These are phyloP conservation scores for Apantesis nais DNA, from an alignment of 2,888 invertebrate genomes.

Conservation along the genomic window DNA sequence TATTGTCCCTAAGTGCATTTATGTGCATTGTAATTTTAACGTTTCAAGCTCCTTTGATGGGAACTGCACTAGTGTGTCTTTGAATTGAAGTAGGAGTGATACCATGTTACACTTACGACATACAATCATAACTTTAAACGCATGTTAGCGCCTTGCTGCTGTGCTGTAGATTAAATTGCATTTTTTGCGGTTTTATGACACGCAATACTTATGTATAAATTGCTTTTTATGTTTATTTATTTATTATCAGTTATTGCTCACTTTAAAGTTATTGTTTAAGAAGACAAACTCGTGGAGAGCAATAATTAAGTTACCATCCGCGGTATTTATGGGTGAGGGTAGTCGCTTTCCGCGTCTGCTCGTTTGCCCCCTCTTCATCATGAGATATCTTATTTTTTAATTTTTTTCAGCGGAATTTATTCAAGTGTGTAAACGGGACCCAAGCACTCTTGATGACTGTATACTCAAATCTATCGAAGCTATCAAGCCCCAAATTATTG, in stretches of 20 bases:
- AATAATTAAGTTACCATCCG: too few species aligned
- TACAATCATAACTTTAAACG: not conserved
- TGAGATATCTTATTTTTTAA: too few species aligned
- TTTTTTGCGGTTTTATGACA: too few species aligned
- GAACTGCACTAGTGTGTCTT: not conserved
- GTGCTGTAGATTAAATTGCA: not conserved
- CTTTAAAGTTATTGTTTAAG: too few species aligned
- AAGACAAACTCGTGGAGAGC: too few species aligned
- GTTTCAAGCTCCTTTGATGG: not conserved
- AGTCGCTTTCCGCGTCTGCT: too few species aligned
- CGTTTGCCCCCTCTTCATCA: too few species aligned
- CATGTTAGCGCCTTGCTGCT: not conserved
- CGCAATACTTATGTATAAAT: too few species aligned
- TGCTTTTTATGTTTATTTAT: too few species aligned
- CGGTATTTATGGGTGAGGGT: too few species aligned
- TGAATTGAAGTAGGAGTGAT: not conserved
- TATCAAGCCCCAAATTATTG: slow-evolving; percentile 83
- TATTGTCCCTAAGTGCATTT: not conserved
- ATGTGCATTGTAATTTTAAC: slow-evolving; percentile 10
- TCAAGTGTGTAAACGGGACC: slow-evolving; percentile 87
- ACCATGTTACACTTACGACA: not conserved
- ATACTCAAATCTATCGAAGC: slow-evolving; percentile 86
- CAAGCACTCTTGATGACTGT: slow-evolving; percentile 87
- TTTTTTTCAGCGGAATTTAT: slow-evolving; percentile 87
- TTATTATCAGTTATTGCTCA: too few species aligned